Percentiles rank a stretch among this genome's conserved stretches.
Conservation (phyloP, 2,797 vertebrate species). For the Rhyacichthys aspro region DNA sequence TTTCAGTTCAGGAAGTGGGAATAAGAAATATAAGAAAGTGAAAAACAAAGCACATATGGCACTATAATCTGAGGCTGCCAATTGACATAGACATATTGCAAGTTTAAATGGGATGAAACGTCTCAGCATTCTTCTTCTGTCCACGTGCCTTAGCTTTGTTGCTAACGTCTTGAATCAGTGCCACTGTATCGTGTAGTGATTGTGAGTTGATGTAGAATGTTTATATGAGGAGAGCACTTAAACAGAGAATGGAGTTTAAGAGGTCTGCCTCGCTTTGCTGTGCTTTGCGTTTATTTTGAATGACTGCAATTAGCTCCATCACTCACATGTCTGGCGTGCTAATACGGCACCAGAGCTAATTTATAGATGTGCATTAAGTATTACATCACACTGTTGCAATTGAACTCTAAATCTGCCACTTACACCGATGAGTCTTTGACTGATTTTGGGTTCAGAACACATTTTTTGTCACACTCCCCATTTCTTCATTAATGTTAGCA, state of each 20-base stretch:
- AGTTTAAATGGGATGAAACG: too few relatives aligned
- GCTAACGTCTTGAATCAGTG: not conserved
- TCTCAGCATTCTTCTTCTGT: not conserved
- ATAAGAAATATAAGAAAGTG: too few relatives aligned
- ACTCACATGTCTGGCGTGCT: conserved; percentile 3
- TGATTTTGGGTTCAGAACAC: conserved; percentile 11
- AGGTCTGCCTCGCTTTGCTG: conserved; percentile 3
- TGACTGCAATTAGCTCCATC: conserved; percentile 31
- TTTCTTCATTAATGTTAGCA: not conserved
- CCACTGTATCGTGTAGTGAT: not conserved
- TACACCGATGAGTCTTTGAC: conserved; percentile 34
- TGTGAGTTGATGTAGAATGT: conserved; percentile 4
- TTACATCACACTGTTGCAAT: conserved; percentile 58
- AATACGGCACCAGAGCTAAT: conserved; percentile 41
- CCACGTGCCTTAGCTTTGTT: not conserved
- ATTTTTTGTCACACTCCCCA: not conserved
- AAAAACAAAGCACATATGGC: too few relatives aligned
- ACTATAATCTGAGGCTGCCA: too few relatives aligned
- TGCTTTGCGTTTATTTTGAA: conserved; percentile 18
- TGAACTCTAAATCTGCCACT: conserved; percentile 62
- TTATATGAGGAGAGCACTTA: conserved; percentile 13
- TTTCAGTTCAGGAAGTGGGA: too few relatives aligned
- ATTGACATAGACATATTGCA: too few relatives aligned
- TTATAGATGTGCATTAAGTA: conserved; percentile 68
- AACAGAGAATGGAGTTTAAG: not conserved